phyloP scores from a whole-genome alignment of 1,140 invertebrate species.

The Panagrolaimus sp. region DNA sequence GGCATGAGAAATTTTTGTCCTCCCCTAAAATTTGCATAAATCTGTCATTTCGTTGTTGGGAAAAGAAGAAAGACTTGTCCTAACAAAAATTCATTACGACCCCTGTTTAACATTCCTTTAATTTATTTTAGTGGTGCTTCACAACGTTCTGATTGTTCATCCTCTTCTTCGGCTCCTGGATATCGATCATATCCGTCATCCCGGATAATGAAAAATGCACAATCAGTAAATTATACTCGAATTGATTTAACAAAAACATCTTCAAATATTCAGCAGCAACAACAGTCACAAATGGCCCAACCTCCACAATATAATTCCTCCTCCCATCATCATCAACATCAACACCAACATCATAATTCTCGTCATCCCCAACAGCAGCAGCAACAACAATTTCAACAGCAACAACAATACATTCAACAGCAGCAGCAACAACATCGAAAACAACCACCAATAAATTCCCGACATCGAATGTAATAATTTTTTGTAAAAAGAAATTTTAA shows the following conservation, averaged over 20 bases:
- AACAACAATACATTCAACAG: too few species aligned
- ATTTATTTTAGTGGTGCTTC: neutral
- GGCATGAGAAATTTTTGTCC: too few species aligned
- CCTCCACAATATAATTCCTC: neutral
- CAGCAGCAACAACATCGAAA: too few species aligned
- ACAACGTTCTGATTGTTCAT: conserved; percentile 9
- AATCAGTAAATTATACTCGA: conserved; percentile 15
- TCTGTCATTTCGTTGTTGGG: neutral
- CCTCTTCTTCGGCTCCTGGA: neutral
- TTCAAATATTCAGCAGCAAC: neutral
- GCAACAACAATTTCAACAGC: too few species aligned
- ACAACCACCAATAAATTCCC: neutral
- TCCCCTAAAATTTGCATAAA: neutral
- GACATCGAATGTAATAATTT: neutral
- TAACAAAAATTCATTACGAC: neutral
- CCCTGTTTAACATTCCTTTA: neutral
- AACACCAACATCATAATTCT: neutral
- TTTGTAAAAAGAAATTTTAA: neutral
- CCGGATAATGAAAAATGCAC: neutral
- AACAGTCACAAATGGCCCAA: neutral
- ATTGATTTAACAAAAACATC: neutral
- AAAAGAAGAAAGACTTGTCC: neutral
- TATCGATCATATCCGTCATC: neutral
- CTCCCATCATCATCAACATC: neutral
- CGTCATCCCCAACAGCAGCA: neutral